Evolutionary conservation across 2,113 vertebrate species (phyloP).

Genomic region (Sinocyclocheilus maitianheensis): DNA sequence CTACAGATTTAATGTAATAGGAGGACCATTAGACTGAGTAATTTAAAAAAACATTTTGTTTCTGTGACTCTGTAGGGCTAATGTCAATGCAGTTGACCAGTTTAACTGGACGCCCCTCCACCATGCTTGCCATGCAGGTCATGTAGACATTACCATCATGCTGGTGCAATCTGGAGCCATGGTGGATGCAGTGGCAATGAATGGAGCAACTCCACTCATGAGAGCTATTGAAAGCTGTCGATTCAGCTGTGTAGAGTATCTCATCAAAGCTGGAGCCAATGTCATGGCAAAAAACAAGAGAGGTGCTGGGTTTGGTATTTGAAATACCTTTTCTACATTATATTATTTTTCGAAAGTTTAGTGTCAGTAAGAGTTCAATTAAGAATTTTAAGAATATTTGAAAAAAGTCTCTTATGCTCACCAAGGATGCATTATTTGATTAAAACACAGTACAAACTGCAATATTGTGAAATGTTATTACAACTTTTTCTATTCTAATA

Average conservation of each 20-base stretch:
- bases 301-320: constrained; percentile 28
- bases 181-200: constrained; percentile 75
- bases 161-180: constrained; percentile 75
- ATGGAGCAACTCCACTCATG: constrained; percentile 80
- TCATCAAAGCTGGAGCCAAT: constrained; percentile 78
- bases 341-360: background rate
- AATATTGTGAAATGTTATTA: background rate
- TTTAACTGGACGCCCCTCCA: constrained; percentile 87
- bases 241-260: constrained; percentile 77
- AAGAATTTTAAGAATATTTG: background rate
- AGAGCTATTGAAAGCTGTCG: constrained; percentile 83
- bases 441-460: background rate
- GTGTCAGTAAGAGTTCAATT: background rate
- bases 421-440: background rate
- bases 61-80: constrained; percentile 70
- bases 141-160: constrained; percentile 76
- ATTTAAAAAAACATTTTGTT: background rate
- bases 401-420: background rate
- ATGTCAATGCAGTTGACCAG: constrained; percentile 81
- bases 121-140: constrained; percentile 82
- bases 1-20: background rate
- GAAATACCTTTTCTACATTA: background rate
- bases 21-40: background rate
- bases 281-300: constrained; percentile 59
- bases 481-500: background rate